phyloP scores from a whole-genome alignment of 2,888 invertebrate genomes.

The Dyspetes luteomarginatus region DNA sequence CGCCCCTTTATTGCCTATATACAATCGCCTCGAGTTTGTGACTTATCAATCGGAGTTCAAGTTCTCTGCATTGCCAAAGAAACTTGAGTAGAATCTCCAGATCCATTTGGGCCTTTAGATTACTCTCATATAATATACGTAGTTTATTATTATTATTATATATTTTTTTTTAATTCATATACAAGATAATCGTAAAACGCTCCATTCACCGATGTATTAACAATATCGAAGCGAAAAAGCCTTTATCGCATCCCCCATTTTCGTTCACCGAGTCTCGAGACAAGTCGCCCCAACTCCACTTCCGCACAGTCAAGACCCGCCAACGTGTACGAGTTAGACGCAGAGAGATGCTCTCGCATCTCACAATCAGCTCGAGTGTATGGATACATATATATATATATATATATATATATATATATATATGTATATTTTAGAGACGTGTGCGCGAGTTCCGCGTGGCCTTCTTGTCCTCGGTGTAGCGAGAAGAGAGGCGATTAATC shows the following conservation, averaged over 20 bases:
- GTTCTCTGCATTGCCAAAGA: too few relatives aligned
- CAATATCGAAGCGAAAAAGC: neutral
- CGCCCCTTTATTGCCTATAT: too few relatives aligned
- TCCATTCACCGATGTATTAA: constrained; percentile 12
- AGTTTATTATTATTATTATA: constrained; percentile 6
- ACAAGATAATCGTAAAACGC: neutral
- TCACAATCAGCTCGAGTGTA: constrained; percentile 8
- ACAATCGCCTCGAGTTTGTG: too few relatives aligned
- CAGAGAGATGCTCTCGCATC: constrained; percentile 17
- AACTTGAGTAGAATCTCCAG: neutral
- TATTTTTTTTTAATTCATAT: neutral
- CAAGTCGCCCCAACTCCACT: neutral
- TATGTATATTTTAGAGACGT: constrained; percentile 17
- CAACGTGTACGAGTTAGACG: constrained; percentile 1
- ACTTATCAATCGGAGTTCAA: too few relatives aligned
- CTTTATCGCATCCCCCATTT: neutral
- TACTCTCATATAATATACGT: neutral
- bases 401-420: neutral
- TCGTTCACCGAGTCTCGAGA: neutral
- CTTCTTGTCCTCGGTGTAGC: constrained; percentile 47
- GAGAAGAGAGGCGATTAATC: constrained; percentile 59
- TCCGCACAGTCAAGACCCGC: too few relatives aligned
- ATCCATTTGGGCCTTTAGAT: neutral
- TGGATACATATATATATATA: neutral
- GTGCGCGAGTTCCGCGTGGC: constrained; percentile 27